phyloP scores from a whole-genome alignment of 2,113 vertebrate genomes.

The Megaceryle maxima region DNA sequence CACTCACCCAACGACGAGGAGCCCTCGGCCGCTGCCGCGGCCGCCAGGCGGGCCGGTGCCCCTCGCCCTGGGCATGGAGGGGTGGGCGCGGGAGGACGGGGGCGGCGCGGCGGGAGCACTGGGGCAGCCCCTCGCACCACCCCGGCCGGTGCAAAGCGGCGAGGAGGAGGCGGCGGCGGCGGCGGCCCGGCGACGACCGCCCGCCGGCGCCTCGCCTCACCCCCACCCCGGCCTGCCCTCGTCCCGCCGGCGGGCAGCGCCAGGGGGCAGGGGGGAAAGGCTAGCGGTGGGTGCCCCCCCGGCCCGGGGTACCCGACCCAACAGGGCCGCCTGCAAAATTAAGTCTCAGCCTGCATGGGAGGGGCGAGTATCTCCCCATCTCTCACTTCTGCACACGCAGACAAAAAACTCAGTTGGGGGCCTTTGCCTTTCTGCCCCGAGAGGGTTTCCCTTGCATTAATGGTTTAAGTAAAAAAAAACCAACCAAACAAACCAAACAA shows the following conservation, averaged over 20 bases:
- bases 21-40: background rate
- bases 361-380: fast-evolving
- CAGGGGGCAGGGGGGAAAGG: no score
- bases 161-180: background rate
- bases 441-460: background rate
- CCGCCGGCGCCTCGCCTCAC: background rate
- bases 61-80: background rate
- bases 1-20: constrained; percentile 73
- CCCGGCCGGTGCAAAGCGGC: background rate
- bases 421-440: background rate
- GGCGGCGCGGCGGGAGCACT: background rate
- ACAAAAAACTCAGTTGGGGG: background rate
- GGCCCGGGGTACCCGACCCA: fast-evolving
- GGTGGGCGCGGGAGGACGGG: background rate
- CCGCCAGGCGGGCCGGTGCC: background rate
- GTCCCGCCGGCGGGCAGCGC: background rate
- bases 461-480: background rate
- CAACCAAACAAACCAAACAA: no score
- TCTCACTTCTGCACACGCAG: background rate
- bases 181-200: background rate
- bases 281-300: background rate
- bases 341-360: no score
- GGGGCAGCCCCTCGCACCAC: background rate
- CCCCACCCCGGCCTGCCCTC: no score
- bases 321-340: background rate